phyloP scores from a whole-genome alignment of 2,797 vertebrate genomes.

The Gambelia wislizenii region DNA sequence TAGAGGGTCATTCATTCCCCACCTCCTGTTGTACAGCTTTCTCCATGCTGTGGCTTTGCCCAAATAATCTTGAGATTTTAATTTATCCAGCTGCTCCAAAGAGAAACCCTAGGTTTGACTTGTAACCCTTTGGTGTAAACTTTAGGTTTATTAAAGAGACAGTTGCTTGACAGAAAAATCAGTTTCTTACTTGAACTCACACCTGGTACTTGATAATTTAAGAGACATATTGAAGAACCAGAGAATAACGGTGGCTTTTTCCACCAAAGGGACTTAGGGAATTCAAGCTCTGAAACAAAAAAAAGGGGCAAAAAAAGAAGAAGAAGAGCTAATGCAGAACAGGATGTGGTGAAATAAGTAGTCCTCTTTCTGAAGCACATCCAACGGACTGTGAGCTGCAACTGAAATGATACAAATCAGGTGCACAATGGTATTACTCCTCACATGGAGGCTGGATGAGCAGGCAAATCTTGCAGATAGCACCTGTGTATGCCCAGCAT shows the following conservation, averaged over 20 bases:
- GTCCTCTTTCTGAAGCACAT: background rate
- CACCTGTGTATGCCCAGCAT: background rate
- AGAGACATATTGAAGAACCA: background rate
- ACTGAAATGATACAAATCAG: background rate
- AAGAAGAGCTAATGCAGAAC: conserved; percentile 11
- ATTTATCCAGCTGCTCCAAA: background rate
- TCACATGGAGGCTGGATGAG: background rate
- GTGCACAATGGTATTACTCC: background rate
- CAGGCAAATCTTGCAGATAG: background rate
- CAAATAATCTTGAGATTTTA: background rate
- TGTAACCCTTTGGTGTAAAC: background rate
- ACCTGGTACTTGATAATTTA: conserved; percentile 1
- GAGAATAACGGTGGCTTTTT: background rate
- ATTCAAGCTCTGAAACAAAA: background rate
- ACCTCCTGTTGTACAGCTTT: background rate
- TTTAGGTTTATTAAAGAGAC: background rate
- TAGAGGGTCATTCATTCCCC: background rate
- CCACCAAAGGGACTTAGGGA: background rate
- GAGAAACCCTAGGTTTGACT: background rate
- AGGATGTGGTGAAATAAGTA: conserved; percentile 22
- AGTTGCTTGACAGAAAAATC: background rate
- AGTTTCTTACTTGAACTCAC: background rate
- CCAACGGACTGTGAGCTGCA: background rate
- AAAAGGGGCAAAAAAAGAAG: background rate
- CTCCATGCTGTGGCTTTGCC: background rate